Conservation (phyloP, 1,140 invertebrate genomes). For the Drosophila nigrodunni region DNA sequence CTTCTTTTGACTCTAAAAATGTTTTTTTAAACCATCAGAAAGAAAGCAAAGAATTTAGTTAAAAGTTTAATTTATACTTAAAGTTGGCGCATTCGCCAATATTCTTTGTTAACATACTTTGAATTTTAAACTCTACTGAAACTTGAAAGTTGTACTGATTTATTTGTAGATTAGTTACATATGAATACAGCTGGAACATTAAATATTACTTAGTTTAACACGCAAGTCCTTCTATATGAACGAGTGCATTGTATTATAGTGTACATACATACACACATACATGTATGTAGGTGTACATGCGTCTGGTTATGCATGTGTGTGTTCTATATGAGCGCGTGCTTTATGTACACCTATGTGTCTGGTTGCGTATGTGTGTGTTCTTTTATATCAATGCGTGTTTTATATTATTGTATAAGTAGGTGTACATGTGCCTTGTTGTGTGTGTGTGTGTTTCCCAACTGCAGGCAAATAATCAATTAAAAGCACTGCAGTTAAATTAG, state of each 20-base stretch:
- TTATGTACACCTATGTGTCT: no score
- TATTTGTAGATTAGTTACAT: neutral
- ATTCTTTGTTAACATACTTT: neutral
- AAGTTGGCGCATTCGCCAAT: no score
- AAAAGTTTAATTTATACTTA: no score
- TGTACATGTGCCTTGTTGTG: no score
- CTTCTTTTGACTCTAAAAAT: no score
- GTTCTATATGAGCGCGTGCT: no score
- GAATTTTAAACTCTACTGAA: neutral
- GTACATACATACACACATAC: neutral
- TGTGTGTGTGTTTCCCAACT: neutral
- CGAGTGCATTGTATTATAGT: neutral
- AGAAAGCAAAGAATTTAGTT: no score
- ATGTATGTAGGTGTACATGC: no score
- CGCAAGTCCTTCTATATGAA: constrained; percentile 24
- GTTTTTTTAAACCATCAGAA: no score
- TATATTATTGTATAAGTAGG: no score
- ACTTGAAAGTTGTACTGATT: constrained; percentile 22
- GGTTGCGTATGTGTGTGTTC: no score
- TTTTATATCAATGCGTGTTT: no score
- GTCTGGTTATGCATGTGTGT: neutral
- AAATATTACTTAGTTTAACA: constrained; percentile 56
- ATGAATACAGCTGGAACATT: constrained; percentile 36
- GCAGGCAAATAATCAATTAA: neutral
- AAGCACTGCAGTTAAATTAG: neutral